Evolutionary conservation across 2,113 vertebrate genomes (phyloP).

Genomic region (Falco punctatus): DNA sequence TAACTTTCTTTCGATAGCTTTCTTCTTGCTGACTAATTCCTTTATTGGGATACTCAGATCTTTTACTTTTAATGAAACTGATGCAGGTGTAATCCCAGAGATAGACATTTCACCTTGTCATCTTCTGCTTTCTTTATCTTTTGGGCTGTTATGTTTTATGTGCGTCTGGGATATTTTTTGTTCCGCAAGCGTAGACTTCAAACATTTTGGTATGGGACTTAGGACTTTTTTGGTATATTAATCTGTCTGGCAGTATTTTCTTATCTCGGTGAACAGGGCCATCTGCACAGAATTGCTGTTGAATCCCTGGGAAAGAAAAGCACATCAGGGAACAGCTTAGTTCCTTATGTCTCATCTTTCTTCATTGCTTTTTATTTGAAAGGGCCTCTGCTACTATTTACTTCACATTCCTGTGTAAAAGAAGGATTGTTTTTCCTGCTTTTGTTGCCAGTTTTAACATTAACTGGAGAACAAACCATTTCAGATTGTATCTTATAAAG

Average conservation of each 20-base stretch:
- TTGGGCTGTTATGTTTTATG: neutral
- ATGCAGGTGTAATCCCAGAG: neutral
- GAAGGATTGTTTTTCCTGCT: neutral
- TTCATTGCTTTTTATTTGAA: conserved; percentile 1
- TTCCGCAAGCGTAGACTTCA: neutral
- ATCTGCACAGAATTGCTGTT: neutral
- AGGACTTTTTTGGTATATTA: neutral
- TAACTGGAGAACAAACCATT: neutral
- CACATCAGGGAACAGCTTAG: neutral
- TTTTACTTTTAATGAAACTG: neutral
- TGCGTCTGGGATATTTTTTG: neutral
- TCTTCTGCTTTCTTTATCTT: neutral
- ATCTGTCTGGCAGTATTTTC: neutral
- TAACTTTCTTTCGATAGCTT: neutral
- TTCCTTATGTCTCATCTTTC: neutral
- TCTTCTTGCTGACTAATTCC: neutral
- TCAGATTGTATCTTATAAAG: neutral
- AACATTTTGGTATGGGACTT: neutral
- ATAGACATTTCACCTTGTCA: neutral
- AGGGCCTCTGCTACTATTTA: neutral
- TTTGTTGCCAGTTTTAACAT: neutral
- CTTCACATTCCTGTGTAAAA: neutral
- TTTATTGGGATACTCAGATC: neutral
- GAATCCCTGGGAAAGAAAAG: neutral
- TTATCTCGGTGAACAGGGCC: neutral